These are phyloP conservation scores for Odobenus rosmarus DNA, from an alignment of 2,113 vertebrate species.

Conservation along the genomic window DNA sequence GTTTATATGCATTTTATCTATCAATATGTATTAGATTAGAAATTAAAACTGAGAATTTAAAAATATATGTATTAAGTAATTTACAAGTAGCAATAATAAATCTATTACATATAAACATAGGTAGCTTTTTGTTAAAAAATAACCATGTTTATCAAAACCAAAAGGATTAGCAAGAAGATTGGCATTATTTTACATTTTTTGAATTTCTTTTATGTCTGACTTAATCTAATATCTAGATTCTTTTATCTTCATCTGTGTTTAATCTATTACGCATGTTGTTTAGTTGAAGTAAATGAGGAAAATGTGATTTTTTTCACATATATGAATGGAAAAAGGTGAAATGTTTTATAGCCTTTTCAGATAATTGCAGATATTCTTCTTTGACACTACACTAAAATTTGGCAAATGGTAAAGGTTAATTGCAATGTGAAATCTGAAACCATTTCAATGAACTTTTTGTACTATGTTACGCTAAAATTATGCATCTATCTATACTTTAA, in stretches of 20 bases:
- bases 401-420: neutral
- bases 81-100: neutral
- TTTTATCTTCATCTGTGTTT: neutral
- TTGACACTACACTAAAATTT: neutral
- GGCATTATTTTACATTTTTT: slow-evolving; percentile 28
- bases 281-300: neutral
- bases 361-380: neutral
- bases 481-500: neutral
- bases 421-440: neutral
- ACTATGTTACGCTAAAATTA: neutral
- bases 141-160: neutral
- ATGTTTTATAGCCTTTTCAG: neutral
- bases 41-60: neutral
- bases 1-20: neutral
- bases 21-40: neutral
- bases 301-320: neutral
- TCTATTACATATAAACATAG: neutral
- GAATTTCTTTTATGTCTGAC: neutral
- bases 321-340: neutral
- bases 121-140: slow-evolving; percentile 24
- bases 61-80: neutral
- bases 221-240: neutral
- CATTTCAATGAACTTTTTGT: neutral
- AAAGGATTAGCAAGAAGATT: neutral
- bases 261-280: neutral